These are phyloP conservation scores for Diuraphis noxia DNA, from an alignment of 1,140 invertebrate species.

Conservation along the genomic window DNA sequence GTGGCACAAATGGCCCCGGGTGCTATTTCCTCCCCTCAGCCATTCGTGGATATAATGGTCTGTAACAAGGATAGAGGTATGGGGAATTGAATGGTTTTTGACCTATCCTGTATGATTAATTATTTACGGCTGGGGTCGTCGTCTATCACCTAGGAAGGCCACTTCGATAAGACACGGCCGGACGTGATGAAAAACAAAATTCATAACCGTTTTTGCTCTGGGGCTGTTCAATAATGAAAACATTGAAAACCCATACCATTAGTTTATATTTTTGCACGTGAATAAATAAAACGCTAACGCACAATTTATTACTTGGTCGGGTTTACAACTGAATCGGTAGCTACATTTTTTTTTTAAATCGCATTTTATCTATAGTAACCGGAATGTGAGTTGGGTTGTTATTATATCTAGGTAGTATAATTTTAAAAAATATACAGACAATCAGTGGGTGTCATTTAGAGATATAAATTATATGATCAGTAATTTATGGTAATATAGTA, in stretches of 20 bases:
- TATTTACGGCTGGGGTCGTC: not conserved
- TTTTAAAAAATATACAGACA: constrained; percentile 20
- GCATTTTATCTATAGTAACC: constrained; percentile 19
- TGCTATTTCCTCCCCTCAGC: not conserved
- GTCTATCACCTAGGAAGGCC: constrained; percentile 9
- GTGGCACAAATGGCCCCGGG: not conserved
- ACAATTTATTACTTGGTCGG: constrained; percentile 29
- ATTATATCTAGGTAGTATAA: not conserved
- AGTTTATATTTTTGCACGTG: constrained; percentile 19
- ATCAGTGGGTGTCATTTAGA: constrained; percentile 19
- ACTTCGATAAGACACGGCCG: constrained; percentile 20
- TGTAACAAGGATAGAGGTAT: not conserved
- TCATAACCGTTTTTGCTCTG: constrained; percentile 13
- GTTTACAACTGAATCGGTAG: constrained; percentile 4
- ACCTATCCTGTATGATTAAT: constrained; percentile 18
- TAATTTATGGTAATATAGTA: constrained; percentile 19
- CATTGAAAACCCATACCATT: constrained; percentile 20
- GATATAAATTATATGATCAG: not conserved
- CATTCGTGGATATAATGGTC: constrained; percentile 2
- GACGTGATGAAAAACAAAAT: constrained; percentile 30
- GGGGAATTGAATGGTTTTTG: not conserved
- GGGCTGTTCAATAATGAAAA: constrained; percentile 9
- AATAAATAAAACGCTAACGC: constrained; percentile 32
- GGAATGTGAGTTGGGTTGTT: not conserved
- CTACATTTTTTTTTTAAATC: constrained; percentile 20